Evolutionary conservation across 2,888 invertebrate genomes (phyloP).

Genomic region (Tanytarsus gracilentus): DNA sequence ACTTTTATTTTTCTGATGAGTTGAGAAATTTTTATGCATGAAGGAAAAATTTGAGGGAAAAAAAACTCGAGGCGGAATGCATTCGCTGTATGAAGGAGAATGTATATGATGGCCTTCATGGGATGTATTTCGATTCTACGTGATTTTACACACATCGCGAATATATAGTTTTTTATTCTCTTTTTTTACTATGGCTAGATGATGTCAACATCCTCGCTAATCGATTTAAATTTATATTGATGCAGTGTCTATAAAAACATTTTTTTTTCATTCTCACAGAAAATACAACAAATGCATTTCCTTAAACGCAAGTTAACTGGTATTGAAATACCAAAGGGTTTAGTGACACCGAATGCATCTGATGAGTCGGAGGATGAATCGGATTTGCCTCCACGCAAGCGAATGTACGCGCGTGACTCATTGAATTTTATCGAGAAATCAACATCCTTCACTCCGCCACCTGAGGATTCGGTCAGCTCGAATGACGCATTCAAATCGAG

Average conservation of each 20-base stretch:
- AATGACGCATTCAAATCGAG: constrained; percentile 27
- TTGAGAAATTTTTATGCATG: no score
- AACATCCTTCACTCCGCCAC: constrained; percentile 32
- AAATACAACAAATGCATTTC: constrained; percentile 29
- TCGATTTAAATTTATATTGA: background rate
- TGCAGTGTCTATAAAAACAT: background rate
- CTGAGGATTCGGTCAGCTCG: constrained; percentile 31
- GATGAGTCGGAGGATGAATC: constrained; percentile 68
- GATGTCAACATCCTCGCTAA: background rate
- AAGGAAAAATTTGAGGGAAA: no score
- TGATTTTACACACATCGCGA: background rate
- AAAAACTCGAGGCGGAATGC: no score
- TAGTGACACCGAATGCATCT: constrained; percentile 74
- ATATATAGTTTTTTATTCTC: background rate
- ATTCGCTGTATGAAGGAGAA: background rate
- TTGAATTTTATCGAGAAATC: constrained; percentile 22
- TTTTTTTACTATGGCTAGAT: background rate
- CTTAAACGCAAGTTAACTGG: constrained; percentile 30
- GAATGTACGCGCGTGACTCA: constrained; percentile 43
- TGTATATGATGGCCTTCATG: background rate
- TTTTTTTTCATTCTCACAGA: constrained; percentile 21
- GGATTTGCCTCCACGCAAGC: constrained; percentile 47
- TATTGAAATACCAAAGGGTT: constrained; percentile 39
- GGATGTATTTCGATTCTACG: background rate
- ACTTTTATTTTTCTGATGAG: no score